Evolutionary conservation across 2,113 vertebrate genomes (phyloP).

Genomic region (Chelonoidis abingdonii): DNA sequence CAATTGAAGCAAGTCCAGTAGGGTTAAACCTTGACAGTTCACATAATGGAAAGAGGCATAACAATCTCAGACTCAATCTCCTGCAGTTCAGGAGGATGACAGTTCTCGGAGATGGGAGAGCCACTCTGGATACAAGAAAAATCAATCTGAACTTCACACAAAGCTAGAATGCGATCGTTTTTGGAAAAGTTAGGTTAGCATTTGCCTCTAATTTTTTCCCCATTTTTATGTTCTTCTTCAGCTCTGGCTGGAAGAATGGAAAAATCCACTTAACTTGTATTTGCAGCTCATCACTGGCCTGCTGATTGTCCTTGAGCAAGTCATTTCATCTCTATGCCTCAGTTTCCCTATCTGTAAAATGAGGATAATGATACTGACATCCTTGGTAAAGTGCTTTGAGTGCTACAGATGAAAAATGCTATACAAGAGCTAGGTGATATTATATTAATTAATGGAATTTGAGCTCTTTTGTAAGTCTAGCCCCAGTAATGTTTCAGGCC

Average conservation of each 20-base stretch:
- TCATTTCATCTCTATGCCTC: fast-evolving
- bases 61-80: background rate
- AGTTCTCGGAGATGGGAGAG: background rate
- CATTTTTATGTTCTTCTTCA: fast-evolving
- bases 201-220: background rate
- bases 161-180: fast-evolving
- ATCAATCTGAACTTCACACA: background rate
- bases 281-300: background rate
- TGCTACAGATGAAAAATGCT: background rate
- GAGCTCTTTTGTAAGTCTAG: background rate
- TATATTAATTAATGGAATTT: too few relatives aligned
- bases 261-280: background rate
- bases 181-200: background rate
- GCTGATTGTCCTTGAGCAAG: background rate
- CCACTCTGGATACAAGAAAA: background rate
- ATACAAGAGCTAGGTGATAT: too few relatives aligned
- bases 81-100: background rate
- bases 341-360: background rate
- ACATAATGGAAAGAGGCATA: fast-evolving
- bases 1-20: background rate
- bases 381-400: background rate
- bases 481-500: background rate
- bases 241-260: fast-evolving
- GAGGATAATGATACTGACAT: background rate
- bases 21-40: background rate